A percentile compares a stretch with the other conserved stretches of the same genome.
Conservation (phyloP, 1,140 invertebrate species). For the Megathymus violae region DNA sequence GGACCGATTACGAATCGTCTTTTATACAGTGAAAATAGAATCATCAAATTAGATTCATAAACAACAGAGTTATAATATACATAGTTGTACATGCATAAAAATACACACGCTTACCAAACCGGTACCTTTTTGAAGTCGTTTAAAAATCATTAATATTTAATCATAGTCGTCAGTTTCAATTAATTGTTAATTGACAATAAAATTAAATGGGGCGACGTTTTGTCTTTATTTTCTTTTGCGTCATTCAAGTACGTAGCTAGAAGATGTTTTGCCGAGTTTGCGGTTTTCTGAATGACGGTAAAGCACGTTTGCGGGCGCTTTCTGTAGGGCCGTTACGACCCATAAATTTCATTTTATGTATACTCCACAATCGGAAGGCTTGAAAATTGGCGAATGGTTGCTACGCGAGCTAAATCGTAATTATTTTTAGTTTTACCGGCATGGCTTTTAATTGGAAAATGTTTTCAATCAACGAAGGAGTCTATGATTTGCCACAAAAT, state of each 20-base stretch:
- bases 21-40: too few relatives aligned
- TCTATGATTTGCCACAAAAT: too few relatives aligned
- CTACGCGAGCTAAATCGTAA: constrained; percentile 40
- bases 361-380: constrained; percentile 56
- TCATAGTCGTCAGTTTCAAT: not conserved
- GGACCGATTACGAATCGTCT: too few relatives aligned
- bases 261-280: constrained; percentile 53
- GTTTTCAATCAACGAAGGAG: too few relatives aligned
- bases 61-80: too few relatives aligned
- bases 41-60: too few relatives aligned
- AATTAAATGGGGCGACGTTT: not conserved
- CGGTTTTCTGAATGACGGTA: constrained; percentile 56
- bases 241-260: constrained; percentile 33
- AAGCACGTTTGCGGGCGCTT: constrained; percentile 58
- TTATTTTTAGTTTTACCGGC: constrained; percentile 13
- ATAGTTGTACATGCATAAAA: too few relatives aligned
- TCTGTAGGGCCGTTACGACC: constrained; percentile 62
- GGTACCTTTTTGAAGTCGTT: too few relatives aligned
- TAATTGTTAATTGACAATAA: not conserved
- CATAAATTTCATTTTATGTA: constrained; percentile 72
- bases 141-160: too few relatives aligned
- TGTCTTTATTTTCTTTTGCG: constrained; percentile 21
- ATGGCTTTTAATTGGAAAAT: not conserved
- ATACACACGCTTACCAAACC: too few relatives aligned
- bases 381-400: constrained; percentile 47